Conservation (phyloP, 2,888 invertebrate species). For the Tipula vernalis region DNA sequence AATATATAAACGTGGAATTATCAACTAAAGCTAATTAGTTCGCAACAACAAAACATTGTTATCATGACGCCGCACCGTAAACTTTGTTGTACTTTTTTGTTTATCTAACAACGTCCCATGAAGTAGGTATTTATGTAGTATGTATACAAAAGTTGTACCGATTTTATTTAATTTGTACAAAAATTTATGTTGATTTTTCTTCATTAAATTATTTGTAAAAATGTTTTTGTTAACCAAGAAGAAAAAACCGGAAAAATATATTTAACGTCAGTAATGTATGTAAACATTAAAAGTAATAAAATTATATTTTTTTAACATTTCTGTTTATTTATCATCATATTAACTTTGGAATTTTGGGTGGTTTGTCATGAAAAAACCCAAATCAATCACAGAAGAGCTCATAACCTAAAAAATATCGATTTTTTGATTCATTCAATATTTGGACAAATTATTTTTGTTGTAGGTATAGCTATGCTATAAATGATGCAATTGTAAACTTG, state of each 20-base stretch:
- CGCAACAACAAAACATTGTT: neutral
- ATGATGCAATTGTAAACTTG: neutral
- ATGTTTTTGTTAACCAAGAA: neutral
- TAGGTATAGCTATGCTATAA: neutral
- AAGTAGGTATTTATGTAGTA: neutral
- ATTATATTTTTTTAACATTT: neutral
- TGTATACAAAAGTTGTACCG: neutral
- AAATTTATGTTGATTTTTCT: neutral
- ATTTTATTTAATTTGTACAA: neutral
- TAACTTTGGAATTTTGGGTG: neutral
- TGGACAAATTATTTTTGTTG: neutral
- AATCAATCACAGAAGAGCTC: neutral
- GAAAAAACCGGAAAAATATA: neutral
- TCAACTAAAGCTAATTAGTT: neutral
- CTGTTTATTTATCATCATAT: neutral
- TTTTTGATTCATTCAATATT: neutral
- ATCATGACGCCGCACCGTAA: neutral
- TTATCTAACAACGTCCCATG: neutral
- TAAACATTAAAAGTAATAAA: neutral
- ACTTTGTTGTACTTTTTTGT: neutral
- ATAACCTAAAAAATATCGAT: neutral
- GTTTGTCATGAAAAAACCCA: neutral
- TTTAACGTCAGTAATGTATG: neutral
- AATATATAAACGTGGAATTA: neutral
- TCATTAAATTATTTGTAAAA: neutral